Evolutionary conservation across 2,888 invertebrate genomes (phyloP).

Genomic region (Lithophane ornitopus): DNA sequence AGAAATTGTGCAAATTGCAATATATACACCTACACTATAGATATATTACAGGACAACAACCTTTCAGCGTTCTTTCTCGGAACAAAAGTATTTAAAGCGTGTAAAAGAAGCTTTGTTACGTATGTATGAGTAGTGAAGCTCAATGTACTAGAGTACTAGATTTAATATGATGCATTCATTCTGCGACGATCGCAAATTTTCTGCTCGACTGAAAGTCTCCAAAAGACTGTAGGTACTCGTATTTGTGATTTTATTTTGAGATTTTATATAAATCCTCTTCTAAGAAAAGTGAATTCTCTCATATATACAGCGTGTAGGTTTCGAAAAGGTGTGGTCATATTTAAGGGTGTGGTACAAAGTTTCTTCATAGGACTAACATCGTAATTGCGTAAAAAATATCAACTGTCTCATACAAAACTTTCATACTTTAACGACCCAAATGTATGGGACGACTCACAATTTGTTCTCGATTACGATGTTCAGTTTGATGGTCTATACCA

Average conservation of each 20-base stretch:
- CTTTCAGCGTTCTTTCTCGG: constrained; percentile 11
- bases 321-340: not conserved
- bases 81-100: constrained; percentile 51
- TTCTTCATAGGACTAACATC: no score
- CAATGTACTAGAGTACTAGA: constrained; percentile 61
- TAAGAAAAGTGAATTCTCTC: constrained; percentile 39
- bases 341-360: not conserved
- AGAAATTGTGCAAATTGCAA: not conserved
- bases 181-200: constrained; percentile 69
- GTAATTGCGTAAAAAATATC: not conserved
- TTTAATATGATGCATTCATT: constrained; percentile 69
- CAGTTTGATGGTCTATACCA: not conserved
- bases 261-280: constrained; percentile 56
- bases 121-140: constrained; percentile 60
- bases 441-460: not conserved
- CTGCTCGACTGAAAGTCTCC: constrained; percentile 65
- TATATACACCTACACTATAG: no score
- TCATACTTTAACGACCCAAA: not conserved
- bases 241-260: constrained; percentile 65
- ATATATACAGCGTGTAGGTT: not conserved
- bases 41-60: constrained; percentile 29
- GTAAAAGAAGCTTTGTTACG: constrained; percentile 39
- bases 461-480: not conserved
- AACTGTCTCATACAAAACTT: not conserved
- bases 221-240: constrained; percentile 59